Evolutionary conservation across 2,888 invertebrate genomes (phyloP).

Genomic region (Phrixothrix hirtus): DNA sequence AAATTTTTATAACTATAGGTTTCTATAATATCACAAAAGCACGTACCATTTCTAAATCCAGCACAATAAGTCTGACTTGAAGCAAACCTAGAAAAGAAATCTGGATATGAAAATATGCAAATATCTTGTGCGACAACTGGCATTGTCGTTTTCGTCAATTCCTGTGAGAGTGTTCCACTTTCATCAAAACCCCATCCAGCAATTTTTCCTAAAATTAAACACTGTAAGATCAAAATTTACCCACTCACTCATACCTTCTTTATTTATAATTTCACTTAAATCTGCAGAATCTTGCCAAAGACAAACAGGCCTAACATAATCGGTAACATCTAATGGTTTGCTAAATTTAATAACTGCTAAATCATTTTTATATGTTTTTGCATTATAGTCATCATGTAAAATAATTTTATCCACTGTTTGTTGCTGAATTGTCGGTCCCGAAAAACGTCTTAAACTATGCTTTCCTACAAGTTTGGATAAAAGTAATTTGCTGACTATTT

Average conservation of each 20-base stretch:
- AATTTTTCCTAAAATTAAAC: constrained; percentile 44
- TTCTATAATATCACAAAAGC: too few relatives aligned
- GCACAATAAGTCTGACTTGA: constrained; percentile 61
- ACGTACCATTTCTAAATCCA: constrained; percentile 56
- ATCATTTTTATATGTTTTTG: not conserved
- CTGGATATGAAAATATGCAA: constrained; percentile 64
- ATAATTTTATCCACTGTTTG: not conserved
- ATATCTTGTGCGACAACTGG: constrained; percentile 64
- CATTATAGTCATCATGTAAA: not conserved
- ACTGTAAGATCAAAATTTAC: not conserved
- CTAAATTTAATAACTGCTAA: not conserved
- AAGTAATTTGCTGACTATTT: too few relatives aligned
- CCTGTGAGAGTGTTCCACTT: constrained; percentile 62
- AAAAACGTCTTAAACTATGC: not conserved
- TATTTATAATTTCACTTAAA: not conserved
- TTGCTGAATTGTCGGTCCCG: not conserved
- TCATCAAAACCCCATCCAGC: constrained; percentile 63
- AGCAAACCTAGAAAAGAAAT: constrained; percentile 64
- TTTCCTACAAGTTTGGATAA: not conserved
- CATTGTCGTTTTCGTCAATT: constrained; percentile 64
- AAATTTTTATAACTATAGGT: not conserved
- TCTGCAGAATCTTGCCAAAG: not conserved
- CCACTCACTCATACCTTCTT: not conserved
- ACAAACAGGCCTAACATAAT: constrained; percentile 1
- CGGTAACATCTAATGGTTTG: not conserved